phyloP scores from a whole-genome alignment of 1,140 invertebrate genomes.

The Cydia pomonella region DNA sequence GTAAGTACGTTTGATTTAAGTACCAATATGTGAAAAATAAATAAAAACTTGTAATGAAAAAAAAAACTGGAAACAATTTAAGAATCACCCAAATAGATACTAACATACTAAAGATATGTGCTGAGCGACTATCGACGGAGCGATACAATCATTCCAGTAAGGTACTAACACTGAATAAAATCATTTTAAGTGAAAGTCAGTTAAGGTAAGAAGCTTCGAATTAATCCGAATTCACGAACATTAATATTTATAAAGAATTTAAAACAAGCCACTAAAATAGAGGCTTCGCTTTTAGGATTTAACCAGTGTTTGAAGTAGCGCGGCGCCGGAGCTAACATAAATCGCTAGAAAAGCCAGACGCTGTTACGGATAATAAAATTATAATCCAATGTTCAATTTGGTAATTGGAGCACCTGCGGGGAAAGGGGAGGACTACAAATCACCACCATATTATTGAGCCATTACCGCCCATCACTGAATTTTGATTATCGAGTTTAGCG shows the following conservation, averaged over 20 bases:
- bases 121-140: too few species aligned
- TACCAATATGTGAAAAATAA: too few species aligned
- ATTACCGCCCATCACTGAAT: slow-evolving; percentile 47
- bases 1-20: too few species aligned
- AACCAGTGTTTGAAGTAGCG: slow-evolving; percentile 4
- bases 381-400: slow-evolving; percentile 31
- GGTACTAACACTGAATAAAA: neutral
- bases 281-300: neutral
- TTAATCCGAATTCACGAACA: slow-evolving; percentile 25
- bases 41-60: too few species aligned
- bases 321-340: slow-evolving; percentile 2
- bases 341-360: slow-evolving; percentile 28
- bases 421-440: slow-evolving; percentile 37
- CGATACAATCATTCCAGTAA: neutral
- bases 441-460: slow-evolving; percentile 44
- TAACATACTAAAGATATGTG: too few species aligned
- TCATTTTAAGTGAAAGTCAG: slow-evolving; percentile 3
- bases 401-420: slow-evolving; percentile 24
- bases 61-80: too few species aligned
- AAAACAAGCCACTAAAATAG: slow-evolving; percentile 3
- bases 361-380: slow-evolving; percentile 30
- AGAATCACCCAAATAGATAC: too few species aligned
- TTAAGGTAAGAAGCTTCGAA: neutral
- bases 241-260: slow-evolving; percentile 25
- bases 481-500: slow-evolving; percentile 59